These are phyloP conservation scores for Drosophila histrio DNA, from an alignment of 2,888 invertebrate genomes.

Conservation along the genomic window DNA sequence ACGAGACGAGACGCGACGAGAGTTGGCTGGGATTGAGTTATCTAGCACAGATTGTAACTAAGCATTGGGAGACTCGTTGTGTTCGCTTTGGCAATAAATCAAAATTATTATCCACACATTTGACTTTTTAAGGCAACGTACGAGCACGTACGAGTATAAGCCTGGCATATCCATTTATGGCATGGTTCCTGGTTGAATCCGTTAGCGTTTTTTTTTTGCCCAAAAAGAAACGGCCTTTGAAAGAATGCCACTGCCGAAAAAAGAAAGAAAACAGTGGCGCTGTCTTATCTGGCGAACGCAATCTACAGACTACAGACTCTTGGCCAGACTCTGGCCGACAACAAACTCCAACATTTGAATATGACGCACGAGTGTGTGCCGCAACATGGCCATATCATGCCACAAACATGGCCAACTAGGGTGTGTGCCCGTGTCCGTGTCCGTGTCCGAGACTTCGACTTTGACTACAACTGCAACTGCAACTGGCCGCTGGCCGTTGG, in stretches of 20 bases:
- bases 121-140: conserved; percentile 74
- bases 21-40: conserved; percentile 59
- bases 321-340: conserved; percentile 49
- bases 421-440: conserved; percentile 64
- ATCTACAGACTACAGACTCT: conserved; percentile 56
- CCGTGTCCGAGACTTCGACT: conserved; percentile 11
- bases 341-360: conserved; percentile 70
- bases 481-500: conserved; percentile 51
- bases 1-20: not conserved
- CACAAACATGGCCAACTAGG: conserved; percentile 67
- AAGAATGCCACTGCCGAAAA: conserved; percentile 64
- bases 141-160: conserved; percentile 13
- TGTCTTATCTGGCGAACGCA: conserved; percentile 75
- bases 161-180: conserved; percentile 65
- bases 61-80: conserved; percentile 22
- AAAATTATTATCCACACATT: conserved; percentile 80
- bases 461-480: conserved; percentile 21
- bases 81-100: conserved; percentile 69
- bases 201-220: conserved; percentile 45
- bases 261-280: conserved; percentile 67
- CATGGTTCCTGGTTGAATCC: conserved; percentile 67
- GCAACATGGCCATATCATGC: conserved; percentile 3
- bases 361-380: conserved; percentile 76
- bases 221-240: conserved; percentile 67
- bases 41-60: conserved; percentile 62